Percentiles rank a stretch among this genome's conserved stretches.
Conservation (phyloP, 2,888 invertebrate genomes). For the Ophioninae sp. region DNA sequence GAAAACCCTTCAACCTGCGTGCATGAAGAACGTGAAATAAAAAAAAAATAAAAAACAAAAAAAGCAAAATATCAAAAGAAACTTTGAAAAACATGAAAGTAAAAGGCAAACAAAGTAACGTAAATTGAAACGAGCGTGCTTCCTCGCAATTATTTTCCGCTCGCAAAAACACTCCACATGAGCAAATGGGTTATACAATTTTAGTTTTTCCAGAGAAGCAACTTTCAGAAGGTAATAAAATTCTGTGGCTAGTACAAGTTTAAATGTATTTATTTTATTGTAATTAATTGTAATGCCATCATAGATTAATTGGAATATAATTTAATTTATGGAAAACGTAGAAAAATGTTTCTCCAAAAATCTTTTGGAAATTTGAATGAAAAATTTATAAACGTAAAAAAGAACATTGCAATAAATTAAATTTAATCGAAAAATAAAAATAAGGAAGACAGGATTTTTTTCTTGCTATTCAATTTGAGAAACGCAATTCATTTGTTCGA, state of each 20-base stretch:
- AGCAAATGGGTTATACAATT: not conserved
- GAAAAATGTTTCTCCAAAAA: not conserved
- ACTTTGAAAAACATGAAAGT: not conserved
- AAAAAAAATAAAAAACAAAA: not conserved
- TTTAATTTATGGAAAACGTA: not conserved
- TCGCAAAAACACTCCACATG: not conserved
- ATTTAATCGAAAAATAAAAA: too few relatives aligned
- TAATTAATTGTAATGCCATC: not conserved
- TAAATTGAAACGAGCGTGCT: not conserved
- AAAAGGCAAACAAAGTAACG: not conserved
- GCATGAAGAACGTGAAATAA: not conserved
- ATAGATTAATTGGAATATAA: not conserved
- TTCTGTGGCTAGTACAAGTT: not conserved
- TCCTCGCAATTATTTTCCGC: not conserved
- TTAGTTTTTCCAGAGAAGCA: not conserved
- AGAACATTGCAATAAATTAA: too few relatives aligned
- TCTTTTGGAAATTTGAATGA: not conserved
- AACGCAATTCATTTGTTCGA: too few relatives aligned
- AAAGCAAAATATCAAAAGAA: too few relatives aligned
- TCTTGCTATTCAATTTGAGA: too few relatives aligned
- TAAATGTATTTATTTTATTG: not conserved
- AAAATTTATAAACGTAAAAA: not conserved
- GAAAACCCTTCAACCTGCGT: not conserved
- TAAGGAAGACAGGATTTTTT: too few relatives aligned
- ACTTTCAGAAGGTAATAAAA: not conserved